Base-by-base conservation (phyloP, 2,888 invertebrate species). In the Abscondita cerata region DNA sequence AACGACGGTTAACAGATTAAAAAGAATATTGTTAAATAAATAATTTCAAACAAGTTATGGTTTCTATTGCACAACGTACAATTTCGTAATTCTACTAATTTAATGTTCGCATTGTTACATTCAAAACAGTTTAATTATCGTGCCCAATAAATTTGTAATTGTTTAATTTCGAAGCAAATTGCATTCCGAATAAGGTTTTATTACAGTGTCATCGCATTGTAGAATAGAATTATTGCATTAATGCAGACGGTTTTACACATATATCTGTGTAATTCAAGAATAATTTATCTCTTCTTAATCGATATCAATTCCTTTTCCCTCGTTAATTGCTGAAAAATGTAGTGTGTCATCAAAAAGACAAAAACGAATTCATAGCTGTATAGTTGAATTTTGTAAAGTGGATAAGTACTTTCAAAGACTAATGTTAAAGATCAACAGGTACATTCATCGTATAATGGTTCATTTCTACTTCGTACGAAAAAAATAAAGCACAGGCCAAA, bases 391-490 rank as follows among this genome's bases (percentile, higher is more conserved):
- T 44, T 16, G 44, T 44, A 1, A 19, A 44, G 44, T 16, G 16
- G 41, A 41, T 12, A 41, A 16, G 11, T 44, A 16, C 19, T 44
- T 18, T 18, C 18, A 19, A 44, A 44, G 44, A 44, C 44, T 44
- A 44, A 44, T 44, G 44, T n/a, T 18, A 44, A n/a, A 18, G 19
- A 18, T 44, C 44, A 44, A 44, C 44, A 44, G 44, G 44, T 44
- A 44, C 44, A 44, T 16, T 15, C 18, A 44, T 44, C 44, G 44
- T 18, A 44, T 44, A 44, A 44, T 44, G 18, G 44, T 1, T 16
- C 25, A 25, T 25, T 25, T 25, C 4, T 25, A 25, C 6, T 6
- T 25, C 6, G 25, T 25, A 4, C 25, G 2, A 6, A 25, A 25
- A 25, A 25, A 25, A 25, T 25, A 25, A 25, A 25, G 6, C 25